A percentile compares a stretch with the other conserved stretches of the same genome.
phyloP scores from a whole-genome alignment of 2,888 invertebrate species.

The Eupithecia inturbata region DNA sequence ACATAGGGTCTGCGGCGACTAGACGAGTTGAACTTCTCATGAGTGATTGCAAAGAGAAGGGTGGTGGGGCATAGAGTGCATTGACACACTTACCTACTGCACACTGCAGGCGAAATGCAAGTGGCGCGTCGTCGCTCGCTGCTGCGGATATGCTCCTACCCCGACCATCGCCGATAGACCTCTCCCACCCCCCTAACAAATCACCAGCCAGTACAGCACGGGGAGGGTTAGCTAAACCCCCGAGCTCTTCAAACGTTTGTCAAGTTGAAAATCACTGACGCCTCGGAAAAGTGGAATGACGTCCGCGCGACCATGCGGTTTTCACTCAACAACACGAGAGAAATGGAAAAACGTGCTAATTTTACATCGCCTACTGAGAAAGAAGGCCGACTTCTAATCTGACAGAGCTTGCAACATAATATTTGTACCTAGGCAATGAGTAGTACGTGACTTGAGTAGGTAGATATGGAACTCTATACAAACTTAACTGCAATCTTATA shows the following conservation, averaged over 20 bases:
- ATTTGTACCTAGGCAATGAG: constrained; percentile 9
- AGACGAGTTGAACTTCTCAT: constrained; percentile 76
- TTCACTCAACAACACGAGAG: constrained; percentile 79
- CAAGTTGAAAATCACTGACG: constrained; percentile 71
- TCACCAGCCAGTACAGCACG: constrained; percentile 44
- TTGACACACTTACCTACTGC: constrained; percentile 83
- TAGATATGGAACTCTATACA: background rate
- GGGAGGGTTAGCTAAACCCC: constrained; percentile 49
- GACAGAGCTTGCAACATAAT: constrained; percentile 28
- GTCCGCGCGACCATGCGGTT: constrained; percentile 76
- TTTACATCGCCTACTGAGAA: constrained; percentile 60
- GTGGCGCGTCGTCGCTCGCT: constrained; percentile 66
- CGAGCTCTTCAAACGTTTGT: constrained; percentile 62
- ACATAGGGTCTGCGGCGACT: constrained; percentile 54
- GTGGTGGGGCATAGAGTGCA: constrained; percentile 79
- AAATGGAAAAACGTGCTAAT: constrained; percentile 72
- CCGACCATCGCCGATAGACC: constrained; percentile 65
- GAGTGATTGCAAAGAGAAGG: constrained; percentile 74
- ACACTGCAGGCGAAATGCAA: constrained; percentile 79
- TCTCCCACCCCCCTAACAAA: constrained; percentile 48
- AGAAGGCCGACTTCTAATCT: constrained; percentile 46
- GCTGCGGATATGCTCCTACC: constrained; percentile 63
- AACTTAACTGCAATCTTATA: background rate
- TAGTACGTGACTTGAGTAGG: background rate
- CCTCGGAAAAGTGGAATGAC: constrained; percentile 83